phyloP scores from a whole-genome alignment of 2,113 vertebrate genomes.

The Isurus oxyrinchus region DNA sequence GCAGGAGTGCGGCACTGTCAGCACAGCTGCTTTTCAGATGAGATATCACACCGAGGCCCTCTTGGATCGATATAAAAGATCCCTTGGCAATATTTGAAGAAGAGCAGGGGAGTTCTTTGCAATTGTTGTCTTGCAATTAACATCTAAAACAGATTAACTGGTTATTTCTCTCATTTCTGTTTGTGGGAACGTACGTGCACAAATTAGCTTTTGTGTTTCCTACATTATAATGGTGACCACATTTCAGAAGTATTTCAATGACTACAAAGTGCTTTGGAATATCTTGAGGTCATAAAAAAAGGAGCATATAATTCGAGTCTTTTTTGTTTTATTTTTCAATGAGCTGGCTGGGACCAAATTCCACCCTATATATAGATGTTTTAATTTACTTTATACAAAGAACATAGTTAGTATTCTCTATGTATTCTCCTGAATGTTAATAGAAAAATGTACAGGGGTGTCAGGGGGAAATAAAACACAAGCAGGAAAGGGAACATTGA shows the following conservation, averaged over 20 bases:
- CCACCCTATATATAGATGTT: too few species aligned
- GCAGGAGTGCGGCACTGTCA: not conserved
- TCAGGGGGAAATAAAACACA: not conserved
- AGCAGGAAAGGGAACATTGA: not conserved
- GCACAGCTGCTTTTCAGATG: not conserved
- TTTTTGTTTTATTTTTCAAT: not conserved
- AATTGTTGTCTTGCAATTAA: not conserved
- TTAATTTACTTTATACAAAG: not conserved
- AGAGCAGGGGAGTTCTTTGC: not conserved
- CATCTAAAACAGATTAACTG: not conserved
- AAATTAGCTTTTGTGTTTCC: not conserved
- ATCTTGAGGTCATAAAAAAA: not conserved
- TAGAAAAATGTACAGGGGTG: not conserved
- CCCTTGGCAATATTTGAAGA: not conserved
- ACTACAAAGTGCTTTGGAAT: not conserved
- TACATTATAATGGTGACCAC: not conserved
- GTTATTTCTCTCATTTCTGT: not conserved
- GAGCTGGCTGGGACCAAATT: not conserved
- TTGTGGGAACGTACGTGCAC: not conserved
- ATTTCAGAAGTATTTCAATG: not conserved
- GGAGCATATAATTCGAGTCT: not conserved
- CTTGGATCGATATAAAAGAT: not conserved
- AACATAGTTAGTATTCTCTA: slow-evolving; percentile 3
- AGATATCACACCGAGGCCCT: not conserved
- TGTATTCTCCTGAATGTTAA: not conserved